Evolutionary conservation across 2,888 invertebrate species (phyloP), one percentile per base, ranked within the genome.

Genomic region (Synanthedon myopaeformis): DNA sequence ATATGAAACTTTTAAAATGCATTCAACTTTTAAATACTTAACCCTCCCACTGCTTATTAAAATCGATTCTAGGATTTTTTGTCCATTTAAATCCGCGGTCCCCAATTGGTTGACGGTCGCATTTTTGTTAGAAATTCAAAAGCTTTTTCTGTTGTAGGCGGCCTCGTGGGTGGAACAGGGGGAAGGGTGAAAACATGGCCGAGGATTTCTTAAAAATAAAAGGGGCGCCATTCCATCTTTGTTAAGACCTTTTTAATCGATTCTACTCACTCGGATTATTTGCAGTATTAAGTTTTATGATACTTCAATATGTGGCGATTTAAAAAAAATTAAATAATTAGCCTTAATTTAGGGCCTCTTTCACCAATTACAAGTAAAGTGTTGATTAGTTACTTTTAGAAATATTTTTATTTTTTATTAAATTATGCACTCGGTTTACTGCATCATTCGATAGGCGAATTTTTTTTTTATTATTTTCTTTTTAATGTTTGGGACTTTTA

Each of bases 121-220:
- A 82, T 84, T 83, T 85, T 85, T 84, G 84, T 85, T 76, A 74
- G 63, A 66, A 76, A 75, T 82, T 81, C 79, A 75, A 79, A 81
- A 81, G 82, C 71, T 84, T 84, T 85, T 85, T 85, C 79, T 81
- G 70, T 69, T 66, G 79, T 79, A 76, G 84, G 82, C 81, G 84
- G 74, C 72, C 69, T 69, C 56, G 67, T 63, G 68, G 67, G 62
- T 63, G 66, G 70, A 65, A 63, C 58, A 65, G 67, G 66, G 58
- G 70, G 70, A 69, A 57, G 63, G 67, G 56, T 57, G 55, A 58
- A 70, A 77, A 78, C 59, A 79, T 76, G 80, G 76, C 76, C 45
- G 45, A 49, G 49, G 68, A 51, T 60, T 72, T 72, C 78, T 77
- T 76, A 69, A 76, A 77, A 78, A 74, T 70, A 64, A 62, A 41